A percentile compares a stretch with the other conserved stretches of the same genome.
phyloP scores from a whole-genome alignment of 2,797 vertebrate genomes.

The Danionella dracula region DNA sequence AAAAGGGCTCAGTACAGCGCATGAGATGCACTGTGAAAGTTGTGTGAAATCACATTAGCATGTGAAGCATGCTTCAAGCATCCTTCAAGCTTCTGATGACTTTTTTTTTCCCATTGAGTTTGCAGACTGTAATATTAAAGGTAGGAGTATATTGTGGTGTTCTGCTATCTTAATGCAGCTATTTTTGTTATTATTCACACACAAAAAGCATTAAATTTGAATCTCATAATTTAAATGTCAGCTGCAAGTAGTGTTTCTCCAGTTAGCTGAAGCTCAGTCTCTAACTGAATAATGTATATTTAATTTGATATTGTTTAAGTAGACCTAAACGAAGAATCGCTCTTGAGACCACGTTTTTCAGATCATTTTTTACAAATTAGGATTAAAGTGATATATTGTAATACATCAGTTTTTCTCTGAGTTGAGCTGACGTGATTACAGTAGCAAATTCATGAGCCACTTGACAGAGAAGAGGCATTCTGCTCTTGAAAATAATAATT shows the following conservation, averaged over 20 bases:
- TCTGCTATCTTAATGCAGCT: conserved; percentile 24
- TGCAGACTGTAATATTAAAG: conserved; percentile 18
- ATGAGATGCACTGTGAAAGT: conserved; percentile 2
- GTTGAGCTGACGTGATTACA: neutral
- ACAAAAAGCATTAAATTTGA: conserved; percentile 18
- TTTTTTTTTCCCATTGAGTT: conserved; percentile 14
- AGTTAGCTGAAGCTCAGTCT: neutral
- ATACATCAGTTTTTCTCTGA: neutral
- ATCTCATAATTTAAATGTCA: conserved; percentile 23
- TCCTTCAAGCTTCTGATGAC: conserved; percentile 17
- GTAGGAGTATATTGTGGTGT: conserved; percentile 16
- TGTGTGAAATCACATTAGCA: conserved; percentile 24
- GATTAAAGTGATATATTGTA: neutral
- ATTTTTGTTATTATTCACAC: conserved; percentile 27
- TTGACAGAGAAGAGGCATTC: no score
- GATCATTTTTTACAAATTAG: neutral
- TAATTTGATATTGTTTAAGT: conserved; percentile 22
- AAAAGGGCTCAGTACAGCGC: neutral
- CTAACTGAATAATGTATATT: conserved; percentile 13
- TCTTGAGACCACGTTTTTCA: neutral
- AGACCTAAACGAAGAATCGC: conserved; percentile 4
- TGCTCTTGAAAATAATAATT: no score
- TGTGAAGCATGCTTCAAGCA: conserved; percentile 19
- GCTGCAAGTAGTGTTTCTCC: neutral
- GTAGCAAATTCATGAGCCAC: neutral